Conservation (phyloP, 2,797 vertebrate species). For the Gambelia wislizenii region DNA sequence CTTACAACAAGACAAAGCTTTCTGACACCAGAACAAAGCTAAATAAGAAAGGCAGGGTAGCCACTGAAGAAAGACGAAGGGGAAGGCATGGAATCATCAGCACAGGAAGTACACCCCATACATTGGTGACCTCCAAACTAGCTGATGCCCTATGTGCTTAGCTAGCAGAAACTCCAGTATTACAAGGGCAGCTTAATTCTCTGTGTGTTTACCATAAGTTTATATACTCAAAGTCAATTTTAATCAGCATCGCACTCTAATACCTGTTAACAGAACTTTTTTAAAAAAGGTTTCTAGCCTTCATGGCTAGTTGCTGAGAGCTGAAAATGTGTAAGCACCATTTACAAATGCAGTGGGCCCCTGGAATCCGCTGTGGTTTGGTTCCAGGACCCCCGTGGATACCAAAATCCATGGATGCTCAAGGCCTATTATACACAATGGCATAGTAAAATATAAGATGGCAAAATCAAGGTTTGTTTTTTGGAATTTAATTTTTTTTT, state of each 20-base stretch:
- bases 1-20: background rate
- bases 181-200: background rate
- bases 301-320: background rate
- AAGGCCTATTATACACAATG: too few relatives aligned
- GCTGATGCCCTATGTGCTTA: background rate
- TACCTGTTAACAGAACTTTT: too few relatives aligned
- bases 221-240: background rate
- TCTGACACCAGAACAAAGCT: background rate
- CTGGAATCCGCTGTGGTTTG: too few relatives aligned
- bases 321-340: background rate
- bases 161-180: background rate
- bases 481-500: too few relatives aligned
- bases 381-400: too few relatives aligned
- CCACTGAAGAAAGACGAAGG: background rate
- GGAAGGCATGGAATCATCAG: background rate
- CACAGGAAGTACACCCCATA: background rate
- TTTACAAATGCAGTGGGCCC: too few relatives aligned
- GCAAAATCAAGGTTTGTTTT: too few relatives aligned
- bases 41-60: background rate
- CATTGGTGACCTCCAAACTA: background rate
- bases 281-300: background rate
- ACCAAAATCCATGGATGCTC: too few relatives aligned
- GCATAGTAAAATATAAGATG: too few relatives aligned
- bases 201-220: background rate
- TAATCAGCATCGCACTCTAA: background rate